These are phyloP conservation scores for Amblyopsis rosae DNA, from an alignment of 2,113 vertebrate genomes.

Conservation along the genomic window DNA sequence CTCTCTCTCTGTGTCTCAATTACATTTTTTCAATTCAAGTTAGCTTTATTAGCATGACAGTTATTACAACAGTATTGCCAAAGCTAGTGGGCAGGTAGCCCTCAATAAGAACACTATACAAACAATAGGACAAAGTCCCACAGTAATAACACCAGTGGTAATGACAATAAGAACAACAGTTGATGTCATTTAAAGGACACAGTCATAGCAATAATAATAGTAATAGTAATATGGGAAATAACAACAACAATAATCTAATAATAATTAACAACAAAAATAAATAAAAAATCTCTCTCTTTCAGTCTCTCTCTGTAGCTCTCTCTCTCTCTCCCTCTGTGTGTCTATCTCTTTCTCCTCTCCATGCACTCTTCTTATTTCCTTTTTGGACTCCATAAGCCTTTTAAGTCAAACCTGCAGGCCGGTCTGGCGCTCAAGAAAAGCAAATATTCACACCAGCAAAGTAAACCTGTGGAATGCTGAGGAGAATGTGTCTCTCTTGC, in stretches of 20 bases:
- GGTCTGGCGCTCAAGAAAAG: conserved; percentile 6
- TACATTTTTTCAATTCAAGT: neutral
- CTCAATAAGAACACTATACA: too few species aligned
- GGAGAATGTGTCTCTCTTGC: conserved; percentile 6
- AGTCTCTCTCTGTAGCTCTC: neutral
- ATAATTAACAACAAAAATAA: too few species aligned
- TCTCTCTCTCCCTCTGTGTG: neutral
- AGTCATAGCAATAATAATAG: too few species aligned
- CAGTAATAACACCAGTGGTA: too few species aligned
- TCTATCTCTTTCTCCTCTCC: neutral
- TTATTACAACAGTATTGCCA: too few species aligned
- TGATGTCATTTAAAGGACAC: too few species aligned
- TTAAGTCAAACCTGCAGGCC: conserved; percentile 26
- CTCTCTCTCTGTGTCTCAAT: neutral
- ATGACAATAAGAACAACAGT: too few species aligned
- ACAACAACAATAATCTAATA: too few species aligned
- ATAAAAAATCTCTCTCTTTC: neutral
- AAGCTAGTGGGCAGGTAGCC: too few species aligned
- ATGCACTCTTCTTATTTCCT: conserved; percentile 10
- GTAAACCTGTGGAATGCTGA: conserved; percentile 22
- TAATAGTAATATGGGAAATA: too few species aligned
- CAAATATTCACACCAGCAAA: conserved; percentile 24
- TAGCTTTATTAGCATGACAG: too few species aligned
- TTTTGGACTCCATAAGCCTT: conserved; percentile 24
- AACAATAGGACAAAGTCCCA: too few species aligned